Percentiles rank a stretch among this genome's conserved stretches.
Evolutionary conservation across 2,113 vertebrate genomes (phyloP).

Genomic region (Synchiropus splendidus): DNA sequence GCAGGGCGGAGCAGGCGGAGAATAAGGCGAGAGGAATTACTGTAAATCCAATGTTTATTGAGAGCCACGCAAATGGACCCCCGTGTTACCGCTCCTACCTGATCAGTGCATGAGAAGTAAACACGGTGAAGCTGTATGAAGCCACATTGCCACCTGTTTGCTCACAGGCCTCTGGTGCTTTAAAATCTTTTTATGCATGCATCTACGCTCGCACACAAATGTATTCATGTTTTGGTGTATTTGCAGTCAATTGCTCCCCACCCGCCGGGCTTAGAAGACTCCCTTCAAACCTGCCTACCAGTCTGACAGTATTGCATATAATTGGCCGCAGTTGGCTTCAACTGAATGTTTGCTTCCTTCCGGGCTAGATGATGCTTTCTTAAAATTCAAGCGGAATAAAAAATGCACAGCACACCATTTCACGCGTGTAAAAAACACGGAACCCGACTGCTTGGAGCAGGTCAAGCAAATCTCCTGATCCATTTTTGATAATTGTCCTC

Average conservation of each 20-base stretch:
- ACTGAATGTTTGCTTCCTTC: constrained; percentile 38
- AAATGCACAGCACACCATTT: constrained; percentile 20
- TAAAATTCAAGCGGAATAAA: constrained; percentile 26
- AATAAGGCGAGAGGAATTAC: constrained; percentile 55
- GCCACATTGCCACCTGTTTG: constrained; percentile 7
- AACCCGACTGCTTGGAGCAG: constrained; percentile 2
- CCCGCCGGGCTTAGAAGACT: constrained; percentile 12
- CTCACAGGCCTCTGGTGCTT: background rate
- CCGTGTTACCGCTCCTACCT: constrained; percentile 27
- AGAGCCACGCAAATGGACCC: constrained; percentile 52
- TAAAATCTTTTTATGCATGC: background rate
- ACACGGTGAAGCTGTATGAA: background rate
- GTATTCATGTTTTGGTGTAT: constrained; percentile 8
- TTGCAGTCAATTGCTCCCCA: constrained; percentile 14
- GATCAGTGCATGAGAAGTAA: constrained; percentile 39
- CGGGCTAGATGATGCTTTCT: constrained; percentile 40
- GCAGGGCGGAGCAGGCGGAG: constrained; percentile 10
- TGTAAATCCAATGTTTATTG: constrained; percentile 74
- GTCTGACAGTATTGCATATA: constrained; percentile 37
- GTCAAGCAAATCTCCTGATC: background rate
- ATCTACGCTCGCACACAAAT: too few relatives aligned
- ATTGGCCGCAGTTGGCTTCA: constrained; percentile 54
- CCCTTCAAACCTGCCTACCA: constrained; percentile 19
- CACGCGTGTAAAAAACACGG: constrained; percentile 33
- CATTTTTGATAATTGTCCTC: constrained; percentile 7